Evolutionary conservation across 1,140 invertebrate species (phyloP).

Genomic region (Lucilia sericata): DNA sequence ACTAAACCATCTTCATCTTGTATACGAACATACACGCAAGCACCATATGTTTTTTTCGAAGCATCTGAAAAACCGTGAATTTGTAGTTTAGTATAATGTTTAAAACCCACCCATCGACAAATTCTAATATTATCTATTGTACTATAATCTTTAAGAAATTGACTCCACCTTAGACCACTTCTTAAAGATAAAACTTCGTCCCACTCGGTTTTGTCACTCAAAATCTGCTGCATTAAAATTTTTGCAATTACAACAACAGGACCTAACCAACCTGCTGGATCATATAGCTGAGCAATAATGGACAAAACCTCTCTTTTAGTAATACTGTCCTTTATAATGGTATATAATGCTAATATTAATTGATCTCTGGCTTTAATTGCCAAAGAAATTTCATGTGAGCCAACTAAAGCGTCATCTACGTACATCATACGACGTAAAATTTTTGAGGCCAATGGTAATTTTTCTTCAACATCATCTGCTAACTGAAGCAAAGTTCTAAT

Average conservation of each 20-base stretch:
- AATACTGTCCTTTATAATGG: background rate
- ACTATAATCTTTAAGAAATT: background rate
- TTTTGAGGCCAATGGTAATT: background rate
- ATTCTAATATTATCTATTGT: background rate
- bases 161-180: background rate
- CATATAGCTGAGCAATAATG: background rate
- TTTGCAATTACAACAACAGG: background rate
- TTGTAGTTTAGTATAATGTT: background rate
- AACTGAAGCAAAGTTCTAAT: background rate
- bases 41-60: no score
- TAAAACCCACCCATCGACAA: background rate
- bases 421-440: background rate
- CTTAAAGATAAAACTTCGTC: background rate
- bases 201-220: background rate
- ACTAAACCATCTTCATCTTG: background rate
- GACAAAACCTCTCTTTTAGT: background rate
- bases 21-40: background rate
- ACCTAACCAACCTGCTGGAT: conserved; percentile 13
- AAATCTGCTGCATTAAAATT: conserved; percentile 25
- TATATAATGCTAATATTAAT: background rate
- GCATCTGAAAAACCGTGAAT: background rate
- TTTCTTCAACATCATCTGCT: background rate
- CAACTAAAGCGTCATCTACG: background rate
- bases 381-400: background rate
- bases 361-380: background rate